phyloP scores from a whole-genome alignment of 2,888 invertebrate species.

The Leptinotarsa tumamoca region DNA sequence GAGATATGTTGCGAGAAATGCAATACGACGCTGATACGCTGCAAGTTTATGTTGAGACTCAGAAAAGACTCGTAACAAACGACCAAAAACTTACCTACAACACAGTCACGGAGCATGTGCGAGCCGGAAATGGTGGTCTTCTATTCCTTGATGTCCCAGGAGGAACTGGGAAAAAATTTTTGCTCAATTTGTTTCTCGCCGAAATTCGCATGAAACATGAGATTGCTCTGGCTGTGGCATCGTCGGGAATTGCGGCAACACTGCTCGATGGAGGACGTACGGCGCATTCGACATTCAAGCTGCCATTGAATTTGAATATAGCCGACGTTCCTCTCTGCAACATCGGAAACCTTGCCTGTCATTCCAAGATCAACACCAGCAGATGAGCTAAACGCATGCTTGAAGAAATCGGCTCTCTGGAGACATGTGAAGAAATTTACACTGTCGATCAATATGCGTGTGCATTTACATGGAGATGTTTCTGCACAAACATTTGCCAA shows the following conservation, averaged over 20 bases:
- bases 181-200: constrained; percentile 61
- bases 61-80: no score
- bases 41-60: no score
- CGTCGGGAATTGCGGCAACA: constrained; percentile 65
- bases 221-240: constrained; percentile 49
- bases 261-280: constrained; percentile 56
- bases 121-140: background rate
- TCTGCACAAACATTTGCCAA: constrained; percentile 56
- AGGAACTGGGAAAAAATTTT: constrained; percentile 47
- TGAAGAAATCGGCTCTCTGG: constrained; percentile 47
- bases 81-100: no score
- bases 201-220: constrained; percentile 55
- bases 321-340: constrained; percentile 57
- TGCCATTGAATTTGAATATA: constrained; percentile 57
- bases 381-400: constrained; percentile 58
- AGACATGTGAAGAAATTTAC: constrained; percentile 47
- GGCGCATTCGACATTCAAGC: constrained; percentile 61
- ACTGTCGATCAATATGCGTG: constrained; percentile 52
- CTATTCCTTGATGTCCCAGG: constrained; percentile 26
- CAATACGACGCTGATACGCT: no score
- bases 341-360: constrained; percentile 37
- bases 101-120: no score
- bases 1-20: background rate
- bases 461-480: constrained; percentile 37
- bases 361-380: constrained; percentile 55